These are phyloP conservation scores for Thinocorus orbignyianus DNA, from an alignment of 2,113 vertebrate species.

Conservation along the genomic window DNA sequence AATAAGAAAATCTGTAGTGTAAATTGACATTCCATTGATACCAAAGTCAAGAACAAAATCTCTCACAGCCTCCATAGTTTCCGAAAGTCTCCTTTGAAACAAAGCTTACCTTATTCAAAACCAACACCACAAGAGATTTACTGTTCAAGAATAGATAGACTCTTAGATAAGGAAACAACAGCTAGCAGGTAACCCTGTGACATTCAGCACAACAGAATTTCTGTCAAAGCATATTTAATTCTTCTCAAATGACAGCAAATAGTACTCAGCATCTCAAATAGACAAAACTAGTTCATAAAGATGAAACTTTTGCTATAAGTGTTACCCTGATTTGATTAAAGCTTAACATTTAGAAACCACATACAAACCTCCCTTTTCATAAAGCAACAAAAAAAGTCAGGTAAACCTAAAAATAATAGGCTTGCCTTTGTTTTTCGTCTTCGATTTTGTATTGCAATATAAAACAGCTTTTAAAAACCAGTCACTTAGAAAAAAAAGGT, in stretches of 20 bases:
- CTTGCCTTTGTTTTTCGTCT: neutral
- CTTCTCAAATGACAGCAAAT: neutral
- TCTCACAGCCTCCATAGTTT: neutral
- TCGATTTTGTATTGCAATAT: neutral
- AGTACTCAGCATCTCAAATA: neutral
- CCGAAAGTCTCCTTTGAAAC: neutral
- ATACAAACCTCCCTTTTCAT: neutral
- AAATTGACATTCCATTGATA: neutral
- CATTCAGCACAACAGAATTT: neutral
- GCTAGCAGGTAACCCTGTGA: neutral
- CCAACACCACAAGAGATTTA: neutral
- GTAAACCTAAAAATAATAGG: neutral
- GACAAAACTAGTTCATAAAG: neutral
- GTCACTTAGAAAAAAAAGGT: neutral
- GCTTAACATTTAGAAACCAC: neutral
- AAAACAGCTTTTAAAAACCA: neutral
- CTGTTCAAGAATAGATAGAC: neutral
- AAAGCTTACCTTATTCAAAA: neutral
- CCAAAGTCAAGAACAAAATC: neutral
- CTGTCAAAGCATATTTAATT: neutral
- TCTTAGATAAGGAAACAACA: neutral
- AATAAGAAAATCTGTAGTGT: neutral
- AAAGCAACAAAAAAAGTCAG: neutral
- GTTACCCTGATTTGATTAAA: neutral
- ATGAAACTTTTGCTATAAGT: fast-evolving